Conservation (phyloP, 1,140 invertebrate species). For the Drosophila pruinosa region DNA sequence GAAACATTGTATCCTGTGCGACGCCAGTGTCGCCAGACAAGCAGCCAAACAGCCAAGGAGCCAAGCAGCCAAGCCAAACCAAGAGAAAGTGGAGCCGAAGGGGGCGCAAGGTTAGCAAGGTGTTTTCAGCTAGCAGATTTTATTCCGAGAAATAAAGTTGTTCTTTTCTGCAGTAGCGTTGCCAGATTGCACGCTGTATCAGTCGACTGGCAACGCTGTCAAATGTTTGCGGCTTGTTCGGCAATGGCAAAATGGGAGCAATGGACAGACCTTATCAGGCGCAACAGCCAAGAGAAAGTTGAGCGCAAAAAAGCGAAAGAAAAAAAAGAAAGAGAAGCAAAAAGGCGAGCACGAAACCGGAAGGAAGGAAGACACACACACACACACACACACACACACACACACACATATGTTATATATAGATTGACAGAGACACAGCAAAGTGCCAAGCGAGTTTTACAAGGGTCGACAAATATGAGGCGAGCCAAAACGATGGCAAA, state of each 20-base stretch:
- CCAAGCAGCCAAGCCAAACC: background rate
- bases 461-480: constrained; percentile 79
- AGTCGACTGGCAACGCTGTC: constrained; percentile 44
- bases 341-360: constrained; percentile 72
- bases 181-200: constrained; percentile 12
- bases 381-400: constrained; percentile 30
- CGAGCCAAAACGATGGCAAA: constrained; percentile 36
- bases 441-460: constrained; percentile 76
- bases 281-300: constrained; percentile 36
- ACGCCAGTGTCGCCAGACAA: constrained; percentile 19
- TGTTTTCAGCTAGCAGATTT: background rate
- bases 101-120: background rate
- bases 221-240: too few relatives aligned
- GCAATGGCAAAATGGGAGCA: background rate
- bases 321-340: constrained; percentile 41
- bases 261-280: constrained; percentile 29
- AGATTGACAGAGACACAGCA: constrained; percentile 7
- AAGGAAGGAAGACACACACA: constrained; percentile 75
- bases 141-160: background rate
- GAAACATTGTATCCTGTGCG: constrained; percentile 67
- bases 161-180: background rate
- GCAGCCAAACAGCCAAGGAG: background rate
- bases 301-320: background rate
- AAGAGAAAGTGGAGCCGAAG: background rate
- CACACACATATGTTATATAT: background rate